Conservation (phyloP, 1,140 invertebrate genomes). For the Armadillidium nasatum region DNA sequence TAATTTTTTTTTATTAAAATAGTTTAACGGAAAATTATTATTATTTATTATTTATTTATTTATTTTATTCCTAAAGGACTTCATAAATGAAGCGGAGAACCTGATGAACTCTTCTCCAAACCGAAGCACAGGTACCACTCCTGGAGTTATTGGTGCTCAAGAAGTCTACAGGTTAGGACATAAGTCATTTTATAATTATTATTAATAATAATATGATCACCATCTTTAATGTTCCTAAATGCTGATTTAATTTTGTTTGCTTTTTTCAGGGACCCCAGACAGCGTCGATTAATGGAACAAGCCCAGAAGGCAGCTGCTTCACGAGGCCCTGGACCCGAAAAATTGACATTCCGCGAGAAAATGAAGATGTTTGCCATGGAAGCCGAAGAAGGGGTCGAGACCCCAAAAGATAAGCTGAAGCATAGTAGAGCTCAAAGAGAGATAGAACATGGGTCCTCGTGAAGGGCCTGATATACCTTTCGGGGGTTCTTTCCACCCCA, state of each 20-base stretch:
- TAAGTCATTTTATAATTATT: neutral
- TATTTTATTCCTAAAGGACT: conserved; percentile 59
- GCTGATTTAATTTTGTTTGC: neutral
- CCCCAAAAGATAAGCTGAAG: conserved; percentile 86
- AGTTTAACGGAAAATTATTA: no score
- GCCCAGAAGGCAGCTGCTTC: conserved; percentile 62
- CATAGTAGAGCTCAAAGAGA: conserved; percentile 86
- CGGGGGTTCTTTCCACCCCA: no score
- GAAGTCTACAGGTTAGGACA: conserved; percentile 75
- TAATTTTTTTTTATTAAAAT: no score
- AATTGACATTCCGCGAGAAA: conserved; percentile 88
- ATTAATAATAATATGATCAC: neutral
- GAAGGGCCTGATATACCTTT: neutral
- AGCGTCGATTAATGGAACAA: conserved; percentile 71
- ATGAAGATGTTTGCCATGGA: conserved; percentile 87
- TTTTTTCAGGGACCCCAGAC: conserved; percentile 69
- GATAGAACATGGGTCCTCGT: conserved; percentile 59
- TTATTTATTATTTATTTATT: no score
- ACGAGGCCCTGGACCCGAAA: conserved; percentile 71
- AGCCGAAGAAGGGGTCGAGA: conserved; percentile 81
- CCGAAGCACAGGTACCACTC: conserved; percentile 59
- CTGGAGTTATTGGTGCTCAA: conserved; percentile 88
- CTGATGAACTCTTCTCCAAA: conserved; percentile 61
- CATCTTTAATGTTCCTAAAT: neutral
- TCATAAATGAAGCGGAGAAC: conserved; percentile 71